A percentile compares a stretch with the other conserved stretches of the same genome.
phyloP scores from a whole-genome alignment of 53 echinoderm and acorn worm species.

The Temnopleurus reevesii region DNA sequence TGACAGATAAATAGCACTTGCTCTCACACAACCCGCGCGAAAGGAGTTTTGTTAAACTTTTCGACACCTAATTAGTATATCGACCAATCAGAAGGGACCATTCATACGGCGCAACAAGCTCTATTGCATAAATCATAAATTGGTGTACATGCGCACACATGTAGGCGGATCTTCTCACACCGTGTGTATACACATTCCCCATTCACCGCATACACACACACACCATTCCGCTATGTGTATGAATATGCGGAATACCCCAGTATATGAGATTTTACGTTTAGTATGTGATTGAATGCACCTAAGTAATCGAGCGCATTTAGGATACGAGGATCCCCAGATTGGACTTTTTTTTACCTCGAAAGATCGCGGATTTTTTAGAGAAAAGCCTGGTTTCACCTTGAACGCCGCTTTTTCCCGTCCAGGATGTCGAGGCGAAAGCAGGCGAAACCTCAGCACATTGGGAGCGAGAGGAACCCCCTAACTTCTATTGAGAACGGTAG shows the following conservation, averaged over 20 bases:
- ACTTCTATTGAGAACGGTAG: conserved; percentile 82
- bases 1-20: conserved; percentile 51
- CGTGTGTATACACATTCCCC: conserved; percentile 63
- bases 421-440: conserved; percentile 94
- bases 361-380: conserved; percentile 61
- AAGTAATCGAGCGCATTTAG: conserved; percentile 62
- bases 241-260: conserved; percentile 70
- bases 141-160: conserved; percentile 91
- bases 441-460: conserved; percentile 93
- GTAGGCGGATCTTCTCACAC: conserved; percentile 77
- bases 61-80: conserved; percentile 90
- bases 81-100: conserved; percentile 65
- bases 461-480: conserved; percentile 78
- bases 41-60: conserved; percentile 71
- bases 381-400: conserved; percentile 62
- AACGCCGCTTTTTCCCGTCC: conserved; percentile 61
- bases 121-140: conserved; percentile 97
- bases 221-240: conserved; percentile 71
- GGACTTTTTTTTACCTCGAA: conserved; percentile 47
- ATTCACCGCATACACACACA: conserved; percentile 69
- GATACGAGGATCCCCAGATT: conserved; percentile 55
- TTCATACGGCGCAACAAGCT: conserved; percentile 74
- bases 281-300: conserved; percentile 65
- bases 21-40: conserved; percentile 31
- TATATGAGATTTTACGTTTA: conserved; percentile 74